A percentile compares a stretch with the other conserved stretches of the same genome.
These are phyloP conservation scores for Lottia scabra DNA, from an alignment of 2,888 invertebrate genomes.

Conservation along the genomic window DNA sequence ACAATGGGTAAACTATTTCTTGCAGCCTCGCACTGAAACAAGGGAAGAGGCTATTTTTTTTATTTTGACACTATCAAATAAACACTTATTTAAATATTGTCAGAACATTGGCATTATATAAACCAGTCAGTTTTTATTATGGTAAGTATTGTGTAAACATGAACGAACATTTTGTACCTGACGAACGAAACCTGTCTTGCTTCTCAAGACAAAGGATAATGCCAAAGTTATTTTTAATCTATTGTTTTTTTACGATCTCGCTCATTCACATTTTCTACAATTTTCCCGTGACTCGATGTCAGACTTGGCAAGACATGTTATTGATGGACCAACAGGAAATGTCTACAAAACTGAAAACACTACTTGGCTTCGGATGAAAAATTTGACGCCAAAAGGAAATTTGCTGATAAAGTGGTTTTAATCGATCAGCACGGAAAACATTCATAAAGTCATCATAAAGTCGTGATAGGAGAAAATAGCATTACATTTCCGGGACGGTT, in stretches of 20 bases:
- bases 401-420: background rate
- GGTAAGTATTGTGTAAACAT: background rate
- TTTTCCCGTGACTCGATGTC: background rate
- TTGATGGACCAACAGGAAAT: background rate
- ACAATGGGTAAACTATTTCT: background rate
- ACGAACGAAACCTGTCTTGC: background rate
- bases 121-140: background rate
- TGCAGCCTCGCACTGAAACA: background rate
- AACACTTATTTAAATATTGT: no score
- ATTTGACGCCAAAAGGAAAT: constrained; percentile 3
- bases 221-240: background rate
- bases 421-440: constrained; percentile 1
- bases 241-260: background rate
- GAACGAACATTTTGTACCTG: background rate
- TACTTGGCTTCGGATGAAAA: background rate
- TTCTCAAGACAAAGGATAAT: background rate
- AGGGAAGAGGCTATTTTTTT: background rate
- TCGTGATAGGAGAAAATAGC: background rate
- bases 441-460: background rate
- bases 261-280: background rate
- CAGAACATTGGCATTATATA: no score
- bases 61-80: no score
- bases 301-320: background rate
- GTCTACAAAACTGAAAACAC: background rate
- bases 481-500: constrained; percentile 11